phyloP scores from a whole-genome alignment of 2,888 invertebrate species.

The Nephrotoma guestfalica region DNA sequence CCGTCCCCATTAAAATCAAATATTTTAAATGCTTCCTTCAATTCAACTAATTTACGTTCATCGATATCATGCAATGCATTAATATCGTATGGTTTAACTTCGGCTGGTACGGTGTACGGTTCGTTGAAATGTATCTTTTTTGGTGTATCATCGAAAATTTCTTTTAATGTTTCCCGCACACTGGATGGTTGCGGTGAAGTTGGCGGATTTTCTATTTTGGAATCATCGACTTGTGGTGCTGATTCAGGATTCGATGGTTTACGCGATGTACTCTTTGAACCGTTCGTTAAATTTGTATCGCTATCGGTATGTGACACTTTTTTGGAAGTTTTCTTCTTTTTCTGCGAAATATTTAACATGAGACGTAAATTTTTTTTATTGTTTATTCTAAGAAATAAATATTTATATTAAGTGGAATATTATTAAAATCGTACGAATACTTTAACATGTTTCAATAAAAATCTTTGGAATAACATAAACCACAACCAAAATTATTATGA shows the following conservation, averaged over 20 bases:
- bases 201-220: background rate
- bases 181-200: background rate
- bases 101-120: constrained; percentile 25
- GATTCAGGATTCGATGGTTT: background rate
- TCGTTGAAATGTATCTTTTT: background rate
- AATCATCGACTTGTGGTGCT: background rate
- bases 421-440: too few relatives aligned
- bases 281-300: background rate
- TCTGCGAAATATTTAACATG: background rate
- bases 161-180: background rate
- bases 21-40: constrained; percentile 50
- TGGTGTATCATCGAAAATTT: background rate
- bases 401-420: too few relatives aligned
- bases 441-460: too few relatives aligned
- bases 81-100: constrained; percentile 25
- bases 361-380: too few relatives aligned
- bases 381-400: too few relatives aligned
- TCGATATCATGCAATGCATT: constrained; percentile 42
- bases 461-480: too few relatives aligned
- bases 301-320: background rate
- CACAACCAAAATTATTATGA: too few relatives aligned
- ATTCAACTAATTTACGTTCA: constrained; percentile 42
- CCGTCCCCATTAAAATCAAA: constrained; percentile 53
- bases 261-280: background rate
- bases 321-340: background rate